These are phyloP conservation scores for Aleiodes alternator DNA, from an alignment of 2,888 invertebrate genomes.

Conservation along the genomic window DNA sequence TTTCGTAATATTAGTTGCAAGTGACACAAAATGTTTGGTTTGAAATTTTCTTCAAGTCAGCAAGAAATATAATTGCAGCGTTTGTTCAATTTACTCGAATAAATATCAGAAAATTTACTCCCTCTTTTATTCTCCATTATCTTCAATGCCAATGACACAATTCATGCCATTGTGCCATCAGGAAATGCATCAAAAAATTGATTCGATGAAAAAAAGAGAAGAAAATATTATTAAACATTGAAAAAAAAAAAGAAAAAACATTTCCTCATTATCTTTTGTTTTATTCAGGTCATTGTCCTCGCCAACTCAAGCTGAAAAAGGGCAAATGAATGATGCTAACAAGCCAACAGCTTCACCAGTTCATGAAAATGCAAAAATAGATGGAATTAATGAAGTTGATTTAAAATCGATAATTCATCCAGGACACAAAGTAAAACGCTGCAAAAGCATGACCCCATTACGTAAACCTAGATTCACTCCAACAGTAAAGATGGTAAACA, in stretches of 20 bases:
- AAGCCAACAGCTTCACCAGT: constrained; percentile 48
- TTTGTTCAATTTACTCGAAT: too few relatives aligned
- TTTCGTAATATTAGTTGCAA: too few relatives aligned
- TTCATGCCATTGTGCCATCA: background rate
- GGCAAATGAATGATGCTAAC: constrained; percentile 37
- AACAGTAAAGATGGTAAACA: constrained; percentile 28
- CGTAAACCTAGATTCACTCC: constrained; percentile 38
- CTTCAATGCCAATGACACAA: too few relatives aligned
- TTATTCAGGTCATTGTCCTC: constrained; percentile 13
- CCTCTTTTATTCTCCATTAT: too few relatives aligned
- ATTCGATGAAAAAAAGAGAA: too few relatives aligned
- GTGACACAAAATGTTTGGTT: too few relatives aligned
- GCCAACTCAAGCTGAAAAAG: background rate
- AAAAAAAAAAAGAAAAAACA: constrained; percentile 6
- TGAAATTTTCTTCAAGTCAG: too few relatives aligned
- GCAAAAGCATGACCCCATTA: constrained; percentile 42
- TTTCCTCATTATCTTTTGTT: constrained; percentile 5
- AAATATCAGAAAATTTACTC: too few relatives aligned
- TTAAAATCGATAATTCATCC: constrained; percentile 20
- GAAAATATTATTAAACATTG: background rate
- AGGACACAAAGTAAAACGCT: constrained; percentile 55
- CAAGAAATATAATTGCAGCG: too few relatives aligned
- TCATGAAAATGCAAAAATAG: constrained; percentile 40
- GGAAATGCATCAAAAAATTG: too few relatives aligned
- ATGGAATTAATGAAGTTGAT: constrained; percentile 29